Base-by-base conservation (phyloP, 30 jellyfish, hydroid and myxozoan genomes). In the Nemopilema nomurai region DNA sequence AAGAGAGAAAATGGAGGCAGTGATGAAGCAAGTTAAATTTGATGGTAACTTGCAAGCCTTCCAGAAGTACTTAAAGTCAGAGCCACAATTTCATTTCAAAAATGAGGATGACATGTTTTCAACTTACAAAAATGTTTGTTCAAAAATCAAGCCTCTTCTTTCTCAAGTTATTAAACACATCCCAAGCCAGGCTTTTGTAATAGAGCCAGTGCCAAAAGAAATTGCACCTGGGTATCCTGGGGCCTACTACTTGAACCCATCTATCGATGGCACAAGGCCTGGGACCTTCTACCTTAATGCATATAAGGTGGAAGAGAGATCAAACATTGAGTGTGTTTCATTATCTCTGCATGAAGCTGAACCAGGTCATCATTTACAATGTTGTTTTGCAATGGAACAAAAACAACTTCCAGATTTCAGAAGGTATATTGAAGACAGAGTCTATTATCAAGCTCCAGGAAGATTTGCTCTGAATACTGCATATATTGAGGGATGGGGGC, bases 401-500 rank as follows among this genome's bases (percentile, higher is more conserved):
- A 89, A 83, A 4, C 64, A 53, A 9, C 74, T 74, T 18, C 93
- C 93, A 31, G 86, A 66, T 64, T 93, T 93, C 85, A 90, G 96
- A 52, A 72, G 96, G 27, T 93, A 69, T 52, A 63, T 93, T 62
- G 98, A 93, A 77, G 97, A 93, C 49, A 69, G 96, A 13, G 82
- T 82, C 20, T 93, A 93, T 69, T 88, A 84, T 69, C 90, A 77
- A 52, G 82, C 95, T 6, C 98, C 98, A 16, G 97, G 92, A 25
- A 91, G 98, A 1, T 93, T 93, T 88, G 92, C 95, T 16, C 51
- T 93, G 88, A 76, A 84, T 77, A 79, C 98, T 7, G 97, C 93
- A 18, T 93, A 87, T 31, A 62, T 93, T 4, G 98, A 93, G 79
- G 98, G 98, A 9, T 93, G 98, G 98, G 98, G 98, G 25, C 82